Base-by-base conservation (phyloP, 2,888 invertebrate genomes). In the Ochropleura plecta region DNA sequence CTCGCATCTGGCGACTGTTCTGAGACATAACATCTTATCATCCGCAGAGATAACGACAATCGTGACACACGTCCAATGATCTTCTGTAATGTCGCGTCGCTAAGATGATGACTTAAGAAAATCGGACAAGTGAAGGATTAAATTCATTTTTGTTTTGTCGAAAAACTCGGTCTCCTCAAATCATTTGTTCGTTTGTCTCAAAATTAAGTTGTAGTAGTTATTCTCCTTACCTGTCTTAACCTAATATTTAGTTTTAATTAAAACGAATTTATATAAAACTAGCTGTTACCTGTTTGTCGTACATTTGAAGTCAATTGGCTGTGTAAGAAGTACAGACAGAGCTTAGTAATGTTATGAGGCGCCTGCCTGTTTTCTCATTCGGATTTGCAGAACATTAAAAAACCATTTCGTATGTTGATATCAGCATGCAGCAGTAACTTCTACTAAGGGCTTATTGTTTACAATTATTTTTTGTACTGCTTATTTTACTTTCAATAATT, bases 11-110 rank as follows among this genome's bases (percentile, higher is more conserved):
- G 20, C 18, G 20, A 49, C 63, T 44, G 20, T 57, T 20, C 14
- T 16, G 44, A 20, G 69, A 66, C 68, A 60, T 42, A n/a, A 44
- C 20, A 18, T 49, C 60, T 12, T 66, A 60, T 82, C 73, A 44
- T 81, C 62, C 12, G 18, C 12, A 62, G 1, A 80, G 75, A 79
- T 83, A 83, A 64, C 64, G 9, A 40, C 20, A 49, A 73, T 18
- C 67, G 12, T 40, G 53, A 64, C 64, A 67, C 30, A n/a, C 40
- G 57, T n/a, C 70, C 60, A 46, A 53, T 48, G 48, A 69, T 66
- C 55, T 82, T 48, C 59, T 42, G 18, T 60, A 51, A 67, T 73
- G 62, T 74, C 49, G n/a, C 73, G 62, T 74, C 49, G n/a, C 30
- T 73, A 46, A 18, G 40, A 57, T 18, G 53, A 51, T 7, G 40